Evolutionary conservation across 2,113 vertebrate species (phyloP).

Genomic region (Platysternon megacephalum): DNA sequence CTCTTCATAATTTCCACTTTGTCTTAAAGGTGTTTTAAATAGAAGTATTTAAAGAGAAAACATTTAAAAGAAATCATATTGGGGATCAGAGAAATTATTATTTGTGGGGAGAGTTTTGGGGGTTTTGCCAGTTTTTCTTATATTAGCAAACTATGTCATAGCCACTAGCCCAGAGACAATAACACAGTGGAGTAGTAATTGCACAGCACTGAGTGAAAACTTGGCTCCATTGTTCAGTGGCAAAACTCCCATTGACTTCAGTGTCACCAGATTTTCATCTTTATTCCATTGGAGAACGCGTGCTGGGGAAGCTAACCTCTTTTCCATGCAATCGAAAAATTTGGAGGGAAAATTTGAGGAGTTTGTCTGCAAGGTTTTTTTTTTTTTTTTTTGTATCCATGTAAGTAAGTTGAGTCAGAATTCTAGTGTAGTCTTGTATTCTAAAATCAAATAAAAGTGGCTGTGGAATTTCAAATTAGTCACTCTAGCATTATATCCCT

Average conservation of each 20-base stretch:
- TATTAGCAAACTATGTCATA: background rate
- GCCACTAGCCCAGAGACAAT: background rate
- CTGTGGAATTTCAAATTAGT: background rate
- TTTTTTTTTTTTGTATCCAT: too few relatives aligned
- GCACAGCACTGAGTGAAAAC: background rate
- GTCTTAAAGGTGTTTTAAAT: background rate
- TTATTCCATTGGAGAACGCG: background rate
- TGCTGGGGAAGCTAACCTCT: background rate
- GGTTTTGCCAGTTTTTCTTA: background rate
- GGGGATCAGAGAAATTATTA: background rate
- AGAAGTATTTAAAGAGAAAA: background rate
- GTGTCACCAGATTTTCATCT: background rate
- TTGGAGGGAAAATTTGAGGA: background rate
- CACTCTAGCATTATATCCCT: background rate
- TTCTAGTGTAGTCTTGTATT: background rate
- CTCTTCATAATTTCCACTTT: background rate
- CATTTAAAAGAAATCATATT: background rate
- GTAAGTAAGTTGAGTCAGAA: background rate
- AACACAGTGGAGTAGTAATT: constrained; percentile 4
- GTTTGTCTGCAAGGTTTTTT: background rate
- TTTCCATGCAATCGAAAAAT: background rate
- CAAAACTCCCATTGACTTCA: background rate
- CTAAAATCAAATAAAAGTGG: background rate
- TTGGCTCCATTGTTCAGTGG: background rate
- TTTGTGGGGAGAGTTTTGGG: background rate